Percentiles rank a stretch among this genome's conserved stretches.
Conservation (phyloP, 2,113 vertebrate genomes). For the Oreotragus oreotragus region DNA sequence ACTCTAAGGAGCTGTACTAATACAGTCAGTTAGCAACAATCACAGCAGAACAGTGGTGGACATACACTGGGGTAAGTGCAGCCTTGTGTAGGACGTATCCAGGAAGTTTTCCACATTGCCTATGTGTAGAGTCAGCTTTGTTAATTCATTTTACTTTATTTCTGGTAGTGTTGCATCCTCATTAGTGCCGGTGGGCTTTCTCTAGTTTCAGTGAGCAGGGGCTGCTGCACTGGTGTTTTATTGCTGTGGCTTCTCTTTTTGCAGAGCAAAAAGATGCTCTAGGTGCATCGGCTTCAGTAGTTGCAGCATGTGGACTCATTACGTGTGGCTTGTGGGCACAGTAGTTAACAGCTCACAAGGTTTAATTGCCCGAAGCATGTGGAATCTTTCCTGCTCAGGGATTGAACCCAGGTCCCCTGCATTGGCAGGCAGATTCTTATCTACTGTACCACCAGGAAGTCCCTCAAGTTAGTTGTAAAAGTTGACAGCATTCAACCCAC, state of each 20-base stretch:
- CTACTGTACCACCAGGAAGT: not conserved
- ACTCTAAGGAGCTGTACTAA: not conserved
- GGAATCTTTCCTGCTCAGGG: accelerated
- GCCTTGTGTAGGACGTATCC: not conserved
- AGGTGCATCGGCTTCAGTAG: not conserved
- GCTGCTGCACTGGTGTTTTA: not conserved
- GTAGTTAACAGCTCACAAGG: not conserved
- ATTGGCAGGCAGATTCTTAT: not conserved
- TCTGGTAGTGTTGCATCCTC: not conserved
- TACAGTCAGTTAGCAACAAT: not conserved
- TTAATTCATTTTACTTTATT: not conserved
- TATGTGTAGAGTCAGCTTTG: not conserved
- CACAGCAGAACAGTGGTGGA: not conserved
- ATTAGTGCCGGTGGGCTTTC: not conserved
- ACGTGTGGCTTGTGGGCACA: not conserved
- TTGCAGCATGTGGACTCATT: not conserved
- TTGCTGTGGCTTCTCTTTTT: not conserved
- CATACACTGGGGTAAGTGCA: not conserved
- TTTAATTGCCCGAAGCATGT: not conserved
- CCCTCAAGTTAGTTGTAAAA: not conserved
- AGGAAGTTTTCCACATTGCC: not conserved
- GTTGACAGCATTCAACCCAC: not conserved
- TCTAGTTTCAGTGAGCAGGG: not conserved
- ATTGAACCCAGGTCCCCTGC: not conserved
- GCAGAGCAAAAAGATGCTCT: not conserved